Base-by-base conservation (phyloP, 2,888 invertebrate species). In the Alviniconcha strummeri region DNA sequence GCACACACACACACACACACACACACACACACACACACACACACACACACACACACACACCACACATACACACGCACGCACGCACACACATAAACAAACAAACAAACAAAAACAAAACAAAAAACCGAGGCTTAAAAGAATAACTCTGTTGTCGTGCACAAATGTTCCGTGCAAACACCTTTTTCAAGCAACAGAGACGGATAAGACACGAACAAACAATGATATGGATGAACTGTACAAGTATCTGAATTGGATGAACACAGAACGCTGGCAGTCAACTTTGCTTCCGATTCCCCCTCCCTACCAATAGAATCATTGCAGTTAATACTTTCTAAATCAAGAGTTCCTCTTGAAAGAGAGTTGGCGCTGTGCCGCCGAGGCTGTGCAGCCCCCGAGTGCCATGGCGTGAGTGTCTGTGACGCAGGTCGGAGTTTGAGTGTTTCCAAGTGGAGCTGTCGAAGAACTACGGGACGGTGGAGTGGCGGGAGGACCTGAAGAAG, bases 401-500 rank as follows among this genome's bases (percentile, higher is more conserved):
- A 36, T 36, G 36, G 36, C 36, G 36, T 36, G 36, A 36, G 36
- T 17, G 36, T 69, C 7, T 17, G 19, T 74, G 57, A 88, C 90
- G 15, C 89, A 94, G 94, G 87, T 90, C 93, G 52, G 94, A 94
- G 87, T 94, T 91, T 89, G 94, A 94, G 83, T 91, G 92, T 77
- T 92, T 94, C 89, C 94, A 93, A 89, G 91, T 94, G 82, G 94
- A 94, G 86, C 86, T 94, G 85, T 87, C 93, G 17, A 94, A 94
- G 88, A 94, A 94, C 86, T 94, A 94, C 88, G 93, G 94, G n/a
- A 87, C 88, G 57, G 86, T 89, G 72, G 94, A 94, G 86, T 94
- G 94, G 94, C 89, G 92, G 84, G 94, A 94, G 56, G 94, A 94
- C 88, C 88, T 94, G 83, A 92, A 92, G 86, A 93, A 92, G 82